phyloP scores from a whole-genome alignment of 2,888 invertebrate species.

The Ichneumoninae sp. region DNA sequence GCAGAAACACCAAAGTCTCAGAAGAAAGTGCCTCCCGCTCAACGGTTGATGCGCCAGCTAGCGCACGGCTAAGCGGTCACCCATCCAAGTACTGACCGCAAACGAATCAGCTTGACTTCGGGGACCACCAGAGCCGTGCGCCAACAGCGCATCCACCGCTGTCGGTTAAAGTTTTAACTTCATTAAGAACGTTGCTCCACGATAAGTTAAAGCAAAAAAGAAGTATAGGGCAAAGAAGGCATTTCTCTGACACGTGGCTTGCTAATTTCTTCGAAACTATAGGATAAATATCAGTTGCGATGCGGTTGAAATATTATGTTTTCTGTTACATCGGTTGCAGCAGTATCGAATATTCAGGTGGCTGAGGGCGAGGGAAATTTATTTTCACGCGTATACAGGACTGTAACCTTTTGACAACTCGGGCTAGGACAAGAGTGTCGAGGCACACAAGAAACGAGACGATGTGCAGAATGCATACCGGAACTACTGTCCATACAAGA shows the following conservation, averaged over 20 bases:
- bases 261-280: background rate
- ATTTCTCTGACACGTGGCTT: constrained; percentile 15
- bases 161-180: constrained; percentile 45
- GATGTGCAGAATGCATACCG: constrained; percentile 37
- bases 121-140: too few species aligned
- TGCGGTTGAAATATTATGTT: constrained; percentile 1
- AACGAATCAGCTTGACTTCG: too few species aligned
- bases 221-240: background rate
- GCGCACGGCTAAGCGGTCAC: too few species aligned
- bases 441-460: constrained; percentile 19
- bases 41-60: too few species aligned
- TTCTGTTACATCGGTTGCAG: background rate
- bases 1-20: too few species aligned
- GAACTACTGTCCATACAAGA: constrained; percentile 18
- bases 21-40: too few species aligned
- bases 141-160: too few species aligned
- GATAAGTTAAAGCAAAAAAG: background rate
- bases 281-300: background rate
- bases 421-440: background rate
- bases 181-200: constrained; percentile 39
- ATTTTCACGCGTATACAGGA: constrained; percentile 45
- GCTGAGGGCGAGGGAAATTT: constrained; percentile 21
- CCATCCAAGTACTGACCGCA: too few species aligned
- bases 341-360: constrained; percentile 37
- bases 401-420: constrained; percentile 32